Conservation (phyloP, 2,797 vertebrate species). For the Phrynocephalus guinanensis region DNA sequence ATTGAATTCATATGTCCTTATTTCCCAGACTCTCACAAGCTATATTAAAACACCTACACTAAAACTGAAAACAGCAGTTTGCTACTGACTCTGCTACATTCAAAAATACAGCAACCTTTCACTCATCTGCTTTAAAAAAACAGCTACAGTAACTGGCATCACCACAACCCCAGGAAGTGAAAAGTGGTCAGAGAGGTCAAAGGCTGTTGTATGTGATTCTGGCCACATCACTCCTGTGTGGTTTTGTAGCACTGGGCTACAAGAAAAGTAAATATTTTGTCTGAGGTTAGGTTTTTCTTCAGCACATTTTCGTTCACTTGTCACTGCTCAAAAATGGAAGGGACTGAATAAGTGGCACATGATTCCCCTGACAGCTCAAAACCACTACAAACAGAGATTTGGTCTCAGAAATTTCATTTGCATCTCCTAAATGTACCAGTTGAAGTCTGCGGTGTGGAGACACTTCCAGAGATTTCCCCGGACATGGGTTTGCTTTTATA, state of each 20-base stretch:
- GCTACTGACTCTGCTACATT: conserved; percentile 7
- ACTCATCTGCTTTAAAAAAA: background rate
- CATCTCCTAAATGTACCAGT: conserved; percentile 63
- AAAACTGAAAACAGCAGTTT: background rate
- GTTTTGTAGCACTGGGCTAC: conserved; percentile 12
- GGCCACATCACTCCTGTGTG: conserved; percentile 31
- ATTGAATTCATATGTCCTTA: background rate
- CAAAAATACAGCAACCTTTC: conserved; percentile 4
- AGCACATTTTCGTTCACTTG: conserved; percentile 73
- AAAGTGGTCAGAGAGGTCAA: conserved; percentile 4
- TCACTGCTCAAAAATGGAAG: conserved; percentile 67
- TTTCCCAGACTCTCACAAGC: background rate
- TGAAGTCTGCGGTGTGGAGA: background rate
- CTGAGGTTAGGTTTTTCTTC: conserved; percentile 71
- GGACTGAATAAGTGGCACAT: conserved; percentile 74
- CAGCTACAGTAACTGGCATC: conserved; percentile 4
- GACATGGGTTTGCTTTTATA: background rate
- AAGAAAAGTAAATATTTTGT: conserved; percentile 61
- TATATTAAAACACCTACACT: background rate
- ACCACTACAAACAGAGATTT: conserved; percentile 70
- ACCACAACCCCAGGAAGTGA: conserved; percentile 18
- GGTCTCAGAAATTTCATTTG: conserved; percentile 70
- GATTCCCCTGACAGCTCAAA: conserved; percentile 72
- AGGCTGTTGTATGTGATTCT: conserved; percentile 4
- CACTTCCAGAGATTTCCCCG: background rate